A percentile compares a stretch with the other conserved stretches of the same genome.
Conservation (phyloP, 1,140 invertebrate genomes). For the Diprion similis region DNA sequence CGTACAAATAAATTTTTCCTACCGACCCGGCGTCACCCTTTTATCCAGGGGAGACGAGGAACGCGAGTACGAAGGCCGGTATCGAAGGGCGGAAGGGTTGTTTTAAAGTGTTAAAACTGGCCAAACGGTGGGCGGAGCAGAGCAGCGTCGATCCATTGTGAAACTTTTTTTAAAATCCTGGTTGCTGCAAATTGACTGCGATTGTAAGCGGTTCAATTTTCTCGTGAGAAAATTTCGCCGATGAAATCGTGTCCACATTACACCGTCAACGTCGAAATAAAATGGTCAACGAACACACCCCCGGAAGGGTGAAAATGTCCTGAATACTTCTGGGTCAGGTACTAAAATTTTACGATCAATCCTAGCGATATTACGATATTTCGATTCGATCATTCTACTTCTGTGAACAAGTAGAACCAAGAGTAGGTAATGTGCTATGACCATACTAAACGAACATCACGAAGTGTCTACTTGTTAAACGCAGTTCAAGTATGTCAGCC, state of each 20-base stretch:
- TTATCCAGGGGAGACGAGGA: slow-evolving; percentile 2
- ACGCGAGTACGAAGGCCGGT: slow-evolving; percentile 8
- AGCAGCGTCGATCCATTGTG: slow-evolving; percentile 21
- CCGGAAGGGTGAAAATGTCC: no score
- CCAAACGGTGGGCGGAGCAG: background rate
- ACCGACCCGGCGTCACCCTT: background rate
- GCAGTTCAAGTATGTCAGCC: background rate
- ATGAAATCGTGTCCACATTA: no score
- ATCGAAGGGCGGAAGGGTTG: slow-evolving; percentile 15
- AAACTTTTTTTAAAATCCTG: slow-evolving; percentile 30
- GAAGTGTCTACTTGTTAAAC: background rate
- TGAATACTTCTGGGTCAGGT: no score
- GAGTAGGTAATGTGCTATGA: no score
- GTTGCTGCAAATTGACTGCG: slow-evolving; percentile 17
- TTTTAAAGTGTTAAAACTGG: background rate
- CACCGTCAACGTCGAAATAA: no score
- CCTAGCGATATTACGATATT: no score
- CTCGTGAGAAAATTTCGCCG: background rate
- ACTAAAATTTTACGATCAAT: no score
- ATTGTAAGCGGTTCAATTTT: slow-evolving; percentile 19
- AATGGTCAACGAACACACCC: no score
- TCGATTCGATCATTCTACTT: no score
- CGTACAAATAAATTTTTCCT: background rate
- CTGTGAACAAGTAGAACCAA: no score
- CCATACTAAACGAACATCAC: no score